Evolutionary conservation across 2,113 vertebrate species (phyloP).

Genomic region (Saimiri boliviensis): DNA sequence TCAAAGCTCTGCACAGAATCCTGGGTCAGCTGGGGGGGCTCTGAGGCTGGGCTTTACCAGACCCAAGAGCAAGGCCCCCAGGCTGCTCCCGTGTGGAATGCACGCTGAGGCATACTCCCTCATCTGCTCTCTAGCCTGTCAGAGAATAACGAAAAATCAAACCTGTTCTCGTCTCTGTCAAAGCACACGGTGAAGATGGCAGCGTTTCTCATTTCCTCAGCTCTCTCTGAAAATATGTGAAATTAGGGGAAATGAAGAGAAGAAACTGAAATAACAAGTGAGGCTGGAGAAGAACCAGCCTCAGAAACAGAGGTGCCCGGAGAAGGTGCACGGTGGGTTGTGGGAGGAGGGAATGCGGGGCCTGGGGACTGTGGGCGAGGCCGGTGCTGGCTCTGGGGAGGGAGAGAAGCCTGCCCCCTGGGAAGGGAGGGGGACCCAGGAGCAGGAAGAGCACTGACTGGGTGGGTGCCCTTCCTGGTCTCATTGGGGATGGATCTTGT

Average conservation of each 20-base stretch:
- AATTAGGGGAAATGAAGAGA: not conserved
- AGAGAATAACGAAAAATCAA: not conserved
- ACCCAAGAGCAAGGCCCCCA: not conserved
- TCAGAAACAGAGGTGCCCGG: not conserved
- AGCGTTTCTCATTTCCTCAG: not conserved
- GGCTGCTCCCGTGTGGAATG: not conserved
- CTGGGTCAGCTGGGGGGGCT: not conserved
- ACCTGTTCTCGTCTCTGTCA: not conserved
- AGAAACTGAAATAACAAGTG: not conserved
- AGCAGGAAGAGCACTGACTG: not conserved
- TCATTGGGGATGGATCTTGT: not conserved
- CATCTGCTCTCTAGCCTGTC: too few species aligned
- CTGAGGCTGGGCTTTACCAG: not conserved
- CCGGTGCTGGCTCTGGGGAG: fast-evolving
- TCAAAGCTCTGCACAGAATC: not conserved
- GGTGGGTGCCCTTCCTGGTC: not conserved
- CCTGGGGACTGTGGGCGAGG: too few species aligned
- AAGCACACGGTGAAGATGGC: not conserved
- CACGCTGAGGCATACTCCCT: not conserved
- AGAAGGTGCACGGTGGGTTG: too few species aligned
- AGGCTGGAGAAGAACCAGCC: not conserved
- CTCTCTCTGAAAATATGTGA: not conserved
- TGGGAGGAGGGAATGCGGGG: too few species aligned
- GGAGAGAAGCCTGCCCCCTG: too few species aligned
- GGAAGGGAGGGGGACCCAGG: not conserved